Percentiles rank a stretch among this genome's conserved stretches.
These are phyloP conservation scores for Champsocephalus esox DNA, from an alignment of 2,797 vertebrate genomes.

Conservation along the genomic window DNA sequence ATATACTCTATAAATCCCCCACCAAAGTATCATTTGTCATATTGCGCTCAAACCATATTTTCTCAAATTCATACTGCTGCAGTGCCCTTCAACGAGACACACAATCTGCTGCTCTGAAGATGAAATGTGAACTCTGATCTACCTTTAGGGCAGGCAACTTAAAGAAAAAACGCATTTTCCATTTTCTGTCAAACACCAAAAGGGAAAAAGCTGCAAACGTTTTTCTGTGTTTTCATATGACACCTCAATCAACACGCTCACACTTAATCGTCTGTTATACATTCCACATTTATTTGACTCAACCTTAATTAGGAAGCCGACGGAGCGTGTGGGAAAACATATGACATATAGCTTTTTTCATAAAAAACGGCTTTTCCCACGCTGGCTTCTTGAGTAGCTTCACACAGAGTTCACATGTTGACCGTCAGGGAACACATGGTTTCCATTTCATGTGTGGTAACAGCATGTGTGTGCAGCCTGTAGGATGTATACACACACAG, in stretches of 20 bases:
- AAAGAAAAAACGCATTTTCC: background rate
- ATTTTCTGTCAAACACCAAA: slow-evolving; percentile 5
- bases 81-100: slow-evolving; percentile 14
- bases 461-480: slow-evolving; percentile 34
- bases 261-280: slow-evolving; percentile 23
- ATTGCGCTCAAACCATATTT: too few relatives aligned
- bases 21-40: too few relatives aligned
- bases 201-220: slow-evolving; percentile 7
- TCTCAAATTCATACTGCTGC: background rate
- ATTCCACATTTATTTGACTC: slow-evolving; percentile 2
- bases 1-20: too few relatives aligned
- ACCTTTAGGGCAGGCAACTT: background rate
- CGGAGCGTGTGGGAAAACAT: slow-evolving; percentile 28
- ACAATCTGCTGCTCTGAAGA: background rate
- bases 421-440: slow-evolving; percentile 64
- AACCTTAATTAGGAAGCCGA: slow-evolving; percentile 47
- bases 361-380: slow-evolving; percentile 55
- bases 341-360: slow-evolving; percentile 16
- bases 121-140: slow-evolving; percentile 1
- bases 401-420: slow-evolving; percentile 45
- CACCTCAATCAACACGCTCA: slow-evolving; percentile 31
- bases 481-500: slow-evolving; percentile 10
- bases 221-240: slow-evolving; percentile 12
- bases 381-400: slow-evolving; percentile 34
- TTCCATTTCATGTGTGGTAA: slow-evolving; percentile 58